Percentiles rank a stretch among this genome's conserved stretches.
These are phyloP conservation scores for Rhopalosiphum padi DNA, from an alignment of 1,140 invertebrate genomes.

Conservation along the genomic window DNA sequence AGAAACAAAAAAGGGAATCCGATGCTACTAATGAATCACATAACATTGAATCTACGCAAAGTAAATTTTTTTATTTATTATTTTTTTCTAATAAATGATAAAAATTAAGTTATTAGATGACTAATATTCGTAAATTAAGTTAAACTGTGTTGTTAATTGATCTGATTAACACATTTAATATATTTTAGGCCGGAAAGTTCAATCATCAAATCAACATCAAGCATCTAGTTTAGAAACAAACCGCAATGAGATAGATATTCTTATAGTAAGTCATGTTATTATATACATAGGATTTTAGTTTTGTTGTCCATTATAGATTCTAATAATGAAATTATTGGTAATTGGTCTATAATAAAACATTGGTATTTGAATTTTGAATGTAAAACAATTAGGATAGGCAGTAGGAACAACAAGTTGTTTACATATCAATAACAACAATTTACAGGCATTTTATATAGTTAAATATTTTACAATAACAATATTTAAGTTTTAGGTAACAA, in stretches of 20 bases:
- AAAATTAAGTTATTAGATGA: not conserved
- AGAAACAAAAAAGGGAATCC: not conserved
- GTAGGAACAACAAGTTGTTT: not conserved
- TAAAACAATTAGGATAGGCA: not conserved
- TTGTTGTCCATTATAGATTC: not conserved
- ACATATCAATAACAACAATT: not conserved
- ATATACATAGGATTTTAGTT: not conserved
- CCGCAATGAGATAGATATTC: not conserved
- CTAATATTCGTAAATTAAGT: not conserved
- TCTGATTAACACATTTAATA: not conserved
- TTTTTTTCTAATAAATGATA: not conserved
- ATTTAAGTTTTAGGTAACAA: not conserved
- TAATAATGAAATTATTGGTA: not conserved
- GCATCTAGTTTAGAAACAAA: not conserved
- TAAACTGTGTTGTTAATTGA: not conserved
- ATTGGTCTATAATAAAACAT: not conserved
- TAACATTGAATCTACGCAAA: not conserved
- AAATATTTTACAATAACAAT: not conserved
- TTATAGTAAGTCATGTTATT: conserved; percentile 34
- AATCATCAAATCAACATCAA: not conserved
- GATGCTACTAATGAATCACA: not conserved
- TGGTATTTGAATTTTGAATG: not conserved
- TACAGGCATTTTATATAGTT: no score
- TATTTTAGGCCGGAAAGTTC: conserved; percentile 7
- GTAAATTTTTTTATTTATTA: conserved; percentile 24